Conservation (phyloP, 2,797 vertebrate species). For the Characodon lateralis region DNA sequence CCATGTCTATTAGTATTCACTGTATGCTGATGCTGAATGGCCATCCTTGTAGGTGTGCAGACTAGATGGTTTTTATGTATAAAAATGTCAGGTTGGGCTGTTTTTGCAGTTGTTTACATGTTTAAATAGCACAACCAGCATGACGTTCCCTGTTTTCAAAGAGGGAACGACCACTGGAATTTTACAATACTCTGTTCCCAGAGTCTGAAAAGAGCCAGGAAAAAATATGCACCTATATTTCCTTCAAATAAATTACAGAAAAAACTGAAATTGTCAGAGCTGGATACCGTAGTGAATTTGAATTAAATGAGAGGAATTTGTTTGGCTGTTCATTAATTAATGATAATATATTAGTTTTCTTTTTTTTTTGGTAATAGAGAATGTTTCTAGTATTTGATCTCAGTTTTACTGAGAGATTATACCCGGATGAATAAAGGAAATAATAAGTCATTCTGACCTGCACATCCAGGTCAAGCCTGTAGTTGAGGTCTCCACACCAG, state of each 20-base stretch:
- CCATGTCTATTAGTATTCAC: too few relatives aligned
- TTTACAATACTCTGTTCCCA: not conserved
- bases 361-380: not conserved
- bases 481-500: constrained; percentile 89
- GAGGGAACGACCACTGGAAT: not conserved
- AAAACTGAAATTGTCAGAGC: not conserved
- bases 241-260: not conserved
- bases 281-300: not conserved
- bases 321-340: not conserved
- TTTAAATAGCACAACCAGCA: not conserved
- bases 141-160: not conserved
- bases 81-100: not conserved
- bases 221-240: not conserved
- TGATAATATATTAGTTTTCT: not conserved
- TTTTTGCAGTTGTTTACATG: not conserved
- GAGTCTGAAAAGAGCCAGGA: not conserved
- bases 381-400: not conserved
- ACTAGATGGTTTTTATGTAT: not conserved
- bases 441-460: constrained; percentile 68
- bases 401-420: not conserved
- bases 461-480: constrained; percentile 84
- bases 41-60: not conserved
- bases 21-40: too few relatives aligned
- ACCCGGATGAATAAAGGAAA: not conserved
- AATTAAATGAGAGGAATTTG: not conserved